These are phyloP conservation scores for Nymphalis c-album DNA, from an alignment of 2,888 invertebrate genomes.

Conservation along the genomic window DNA sequence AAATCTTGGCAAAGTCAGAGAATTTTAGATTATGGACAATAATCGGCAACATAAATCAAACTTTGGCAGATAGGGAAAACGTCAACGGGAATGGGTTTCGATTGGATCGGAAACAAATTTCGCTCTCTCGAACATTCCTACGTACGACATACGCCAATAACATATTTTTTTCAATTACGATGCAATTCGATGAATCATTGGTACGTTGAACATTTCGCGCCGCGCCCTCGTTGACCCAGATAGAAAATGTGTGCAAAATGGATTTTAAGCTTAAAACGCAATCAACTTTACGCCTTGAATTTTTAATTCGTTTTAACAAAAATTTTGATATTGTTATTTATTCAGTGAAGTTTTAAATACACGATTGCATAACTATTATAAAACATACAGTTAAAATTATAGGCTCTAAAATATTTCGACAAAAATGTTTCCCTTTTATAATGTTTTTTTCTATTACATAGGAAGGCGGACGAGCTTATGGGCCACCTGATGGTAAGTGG, in stretches of 20 bases:
- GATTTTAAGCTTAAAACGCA: conserved; percentile 26
- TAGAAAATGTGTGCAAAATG: conserved; percentile 68
- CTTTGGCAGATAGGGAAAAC: conserved; percentile 23
- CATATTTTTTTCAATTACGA: conserved; percentile 79
- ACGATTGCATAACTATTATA: neutral
- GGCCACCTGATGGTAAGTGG: too few relatives aligned
- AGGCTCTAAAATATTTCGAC: too few relatives aligned
- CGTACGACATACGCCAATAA: conserved; percentile 76
- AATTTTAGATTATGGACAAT: conserved; percentile 25
- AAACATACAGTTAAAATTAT: too few relatives aligned
- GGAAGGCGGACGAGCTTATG: too few relatives aligned
- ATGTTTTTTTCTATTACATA: too few relatives aligned
- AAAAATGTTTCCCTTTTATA: too few relatives aligned
- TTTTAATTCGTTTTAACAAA: conserved; percentile 21
- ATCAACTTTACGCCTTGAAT: conserved; percentile 27
- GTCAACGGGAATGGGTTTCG: conserved; percentile 36
- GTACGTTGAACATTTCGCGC: conserved; percentile 61
- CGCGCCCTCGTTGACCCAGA: conserved; percentile 60
- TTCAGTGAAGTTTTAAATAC: conserved; percentile 5
- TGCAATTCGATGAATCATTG: conserved; percentile 78
- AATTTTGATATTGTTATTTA: conserved; percentile 19
- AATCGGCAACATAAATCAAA: conserved; percentile 43
- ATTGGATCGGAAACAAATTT: conserved; percentile 36
- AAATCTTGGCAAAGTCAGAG: neutral
- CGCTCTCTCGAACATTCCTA: conserved; percentile 49